Evolutionary conservation across 2,797 vertebrate genomes (phyloP).

Genomic region (Alosa sapidissima): DNA sequence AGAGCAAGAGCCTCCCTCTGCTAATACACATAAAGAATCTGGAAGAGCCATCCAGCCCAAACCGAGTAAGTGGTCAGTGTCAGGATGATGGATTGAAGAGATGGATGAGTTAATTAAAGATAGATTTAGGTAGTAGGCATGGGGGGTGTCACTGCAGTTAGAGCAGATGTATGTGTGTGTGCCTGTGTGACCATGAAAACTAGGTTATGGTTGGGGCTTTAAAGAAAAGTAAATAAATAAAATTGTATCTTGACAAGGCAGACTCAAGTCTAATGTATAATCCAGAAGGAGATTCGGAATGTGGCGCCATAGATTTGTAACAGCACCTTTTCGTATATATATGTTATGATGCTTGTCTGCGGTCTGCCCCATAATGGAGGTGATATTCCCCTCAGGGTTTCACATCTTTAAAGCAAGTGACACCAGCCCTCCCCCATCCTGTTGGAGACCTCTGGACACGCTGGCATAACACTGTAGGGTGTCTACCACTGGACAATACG

Average conservation of each 20-base stretch:
- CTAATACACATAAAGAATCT: background rate
- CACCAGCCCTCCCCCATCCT: background rate
- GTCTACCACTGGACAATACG: background rate
- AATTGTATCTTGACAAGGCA: background rate
- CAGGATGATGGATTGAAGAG: slow-evolving; percentile 40
- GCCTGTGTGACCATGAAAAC: background rate
- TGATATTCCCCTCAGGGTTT: background rate
- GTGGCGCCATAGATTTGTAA: background rate
- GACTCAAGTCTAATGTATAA: background rate
- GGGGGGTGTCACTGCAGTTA: background rate
- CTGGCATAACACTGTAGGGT: background rate
- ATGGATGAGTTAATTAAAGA: slow-evolving; percentile 20
- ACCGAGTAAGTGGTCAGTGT: slow-evolving; percentile 36
- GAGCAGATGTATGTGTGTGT: background rate
- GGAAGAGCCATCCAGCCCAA: background rate
- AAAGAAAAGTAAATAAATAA: background rate
- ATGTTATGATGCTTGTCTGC: background rate
- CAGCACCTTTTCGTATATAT: background rate
- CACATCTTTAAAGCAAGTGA: background rate
- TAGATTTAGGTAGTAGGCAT: background rate
- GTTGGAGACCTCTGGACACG: background rate
- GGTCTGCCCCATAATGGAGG: background rate
- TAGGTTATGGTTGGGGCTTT: background rate
- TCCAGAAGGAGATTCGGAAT: background rate
- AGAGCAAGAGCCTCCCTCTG: background rate